Conservation (phyloP, 2,113 vertebrate species). For the Guaruba guarouba region DNA sequence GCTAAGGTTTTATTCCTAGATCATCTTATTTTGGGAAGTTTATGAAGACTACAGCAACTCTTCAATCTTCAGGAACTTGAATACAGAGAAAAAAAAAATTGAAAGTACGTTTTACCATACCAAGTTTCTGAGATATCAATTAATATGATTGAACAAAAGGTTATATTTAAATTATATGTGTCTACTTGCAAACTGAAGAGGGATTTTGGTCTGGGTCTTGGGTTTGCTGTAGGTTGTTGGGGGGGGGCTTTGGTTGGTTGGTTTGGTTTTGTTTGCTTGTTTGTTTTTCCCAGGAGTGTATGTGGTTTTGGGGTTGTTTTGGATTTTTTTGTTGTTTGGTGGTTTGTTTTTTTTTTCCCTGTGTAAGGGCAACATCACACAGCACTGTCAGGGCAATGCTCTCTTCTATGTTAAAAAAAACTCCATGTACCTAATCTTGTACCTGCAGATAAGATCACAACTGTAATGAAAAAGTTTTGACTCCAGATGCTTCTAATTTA, state of each 20-base stretch:
- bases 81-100: not conserved
- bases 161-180: not conserved
- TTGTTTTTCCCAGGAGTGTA: not conserved
- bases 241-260: not conserved
- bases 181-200: not conserved
- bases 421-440: not conserved
- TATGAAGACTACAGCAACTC: not conserved
- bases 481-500: not conserved
- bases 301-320: not conserved
- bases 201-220: not conserved
- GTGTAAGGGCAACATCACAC: not conserved
- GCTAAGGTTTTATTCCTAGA: not conserved
- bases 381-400: not conserved
- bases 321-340: too few species aligned
- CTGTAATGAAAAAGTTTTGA: not conserved
- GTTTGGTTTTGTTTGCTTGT: not conserved
- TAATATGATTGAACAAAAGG: not conserved
- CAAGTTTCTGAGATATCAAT: not conserved
- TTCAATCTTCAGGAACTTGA: not conserved
- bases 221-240: not conserved
- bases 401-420: not conserved
- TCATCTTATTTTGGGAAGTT: not conserved
- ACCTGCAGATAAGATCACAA: not conserved
- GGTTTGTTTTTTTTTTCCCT: too few species aligned
- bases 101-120: not conserved